Evolutionary conservation across 2,113 vertebrate species (phyloP).

Genomic region (Chiloscyllium plagiosum): DNA sequence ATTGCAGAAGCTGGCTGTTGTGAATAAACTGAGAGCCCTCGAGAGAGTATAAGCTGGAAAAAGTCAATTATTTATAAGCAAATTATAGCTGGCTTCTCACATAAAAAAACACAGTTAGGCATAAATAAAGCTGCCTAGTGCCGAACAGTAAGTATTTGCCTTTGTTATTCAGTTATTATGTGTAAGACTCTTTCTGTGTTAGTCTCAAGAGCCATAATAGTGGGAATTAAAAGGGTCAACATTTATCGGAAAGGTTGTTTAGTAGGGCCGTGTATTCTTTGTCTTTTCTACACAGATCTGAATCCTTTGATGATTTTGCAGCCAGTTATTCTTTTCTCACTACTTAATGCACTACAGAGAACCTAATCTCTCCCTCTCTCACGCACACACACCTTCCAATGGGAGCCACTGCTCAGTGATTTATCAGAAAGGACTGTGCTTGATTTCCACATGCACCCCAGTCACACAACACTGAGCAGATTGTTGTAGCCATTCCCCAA

Average conservation of each 20-base stretch:
- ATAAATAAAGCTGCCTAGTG: slow-evolving; percentile 53
- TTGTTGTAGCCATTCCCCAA: background rate
- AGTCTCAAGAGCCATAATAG: slow-evolving; percentile 19
- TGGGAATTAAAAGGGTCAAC: slow-evolving; percentile 31
- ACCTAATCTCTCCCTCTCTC: background rate
- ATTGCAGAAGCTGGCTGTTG: slow-evolving; percentile 59
- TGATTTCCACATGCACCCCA: background rate
- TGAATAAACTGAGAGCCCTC: slow-evolving; percentile 70
- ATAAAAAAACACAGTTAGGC: slow-evolving; percentile 56
- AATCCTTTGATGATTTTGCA: slow-evolving; percentile 42
- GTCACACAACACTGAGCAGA: background rate
- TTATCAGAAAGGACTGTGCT: background rate
- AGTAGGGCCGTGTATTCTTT: slow-evolving; percentile 46
- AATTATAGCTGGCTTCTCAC: slow-evolving; percentile 70
- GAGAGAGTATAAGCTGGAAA: slow-evolving; percentile 70
- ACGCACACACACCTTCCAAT: background rate
- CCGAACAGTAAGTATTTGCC: slow-evolving; percentile 9
- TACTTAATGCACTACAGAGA: background rate
- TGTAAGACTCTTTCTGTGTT: background rate
- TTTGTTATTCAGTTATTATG: slow-evolving; percentile 21
- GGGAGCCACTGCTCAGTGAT: background rate
- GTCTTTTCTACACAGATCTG: slow-evolving; percentile 45
- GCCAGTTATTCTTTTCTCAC: slow-evolving; percentile 41
- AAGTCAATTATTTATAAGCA: slow-evolving; percentile 93
- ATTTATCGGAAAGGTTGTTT: background rate